Conservation (phyloP, 1,140 invertebrate species). For the Musca vetustissima region DNA sequence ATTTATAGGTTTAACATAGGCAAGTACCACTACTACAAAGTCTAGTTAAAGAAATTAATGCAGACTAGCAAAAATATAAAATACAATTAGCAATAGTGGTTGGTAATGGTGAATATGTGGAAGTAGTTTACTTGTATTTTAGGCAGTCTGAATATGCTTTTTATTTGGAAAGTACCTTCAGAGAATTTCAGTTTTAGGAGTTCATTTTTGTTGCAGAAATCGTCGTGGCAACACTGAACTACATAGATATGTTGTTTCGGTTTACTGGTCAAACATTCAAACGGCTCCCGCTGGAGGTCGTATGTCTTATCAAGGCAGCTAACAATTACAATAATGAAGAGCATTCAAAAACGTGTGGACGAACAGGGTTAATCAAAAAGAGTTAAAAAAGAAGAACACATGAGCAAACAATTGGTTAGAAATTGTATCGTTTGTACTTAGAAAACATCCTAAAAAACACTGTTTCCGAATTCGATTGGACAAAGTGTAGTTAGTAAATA, state of each 20-base stretch:
- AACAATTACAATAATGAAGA: constrained; percentile 25
- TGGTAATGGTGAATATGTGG: constrained; percentile 16
- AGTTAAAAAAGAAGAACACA: too few species aligned
- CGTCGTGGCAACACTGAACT: constrained; percentile 51
- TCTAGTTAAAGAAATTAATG: constrained; percentile 13
- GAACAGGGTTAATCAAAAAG: too few species aligned
- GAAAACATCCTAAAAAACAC: too few species aligned
- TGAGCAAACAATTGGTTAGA: too few species aligned
- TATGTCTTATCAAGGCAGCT: constrained; percentile 51
- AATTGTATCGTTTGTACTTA: too few species aligned
- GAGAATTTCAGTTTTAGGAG: constrained; percentile 49
- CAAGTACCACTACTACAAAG: too few species aligned
- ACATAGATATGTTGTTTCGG: constrained; percentile 46
- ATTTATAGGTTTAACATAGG: too few species aligned
- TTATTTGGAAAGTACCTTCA: constrained; percentile 37
- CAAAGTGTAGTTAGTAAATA: too few species aligned
- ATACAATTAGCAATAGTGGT: constrained; percentile 10
- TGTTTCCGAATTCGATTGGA: too few species aligned
- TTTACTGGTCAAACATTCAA: constrained; percentile 49
- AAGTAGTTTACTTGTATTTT: not conserved
- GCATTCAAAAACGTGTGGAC: constrained; percentile 4
- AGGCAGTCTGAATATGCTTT: not conserved
- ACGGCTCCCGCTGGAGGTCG: constrained; percentile 46
- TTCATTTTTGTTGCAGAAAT: constrained; percentile 56
- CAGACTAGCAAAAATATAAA: not conserved